phyloP scores from a whole-genome alignment of 2,888 invertebrate species.

The Fabriciana adippe region DNA sequence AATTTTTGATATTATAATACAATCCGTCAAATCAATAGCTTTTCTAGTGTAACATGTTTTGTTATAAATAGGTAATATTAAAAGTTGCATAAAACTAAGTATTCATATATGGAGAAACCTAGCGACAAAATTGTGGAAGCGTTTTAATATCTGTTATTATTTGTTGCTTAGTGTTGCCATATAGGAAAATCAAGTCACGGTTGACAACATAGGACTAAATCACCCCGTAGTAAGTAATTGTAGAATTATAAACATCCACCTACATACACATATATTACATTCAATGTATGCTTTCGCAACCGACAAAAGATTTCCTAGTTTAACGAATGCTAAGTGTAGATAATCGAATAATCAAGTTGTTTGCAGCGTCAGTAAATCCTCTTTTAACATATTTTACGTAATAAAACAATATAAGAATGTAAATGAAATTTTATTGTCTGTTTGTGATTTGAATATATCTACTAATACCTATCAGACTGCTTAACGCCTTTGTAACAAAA shows the following conservation, averaged over 20 bases:
- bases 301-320: conserved; percentile 31
- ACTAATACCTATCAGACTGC: too few relatives aligned
- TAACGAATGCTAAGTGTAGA: conserved; percentile 24
- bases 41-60: too few relatives aligned
- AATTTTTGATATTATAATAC: too few relatives aligned
- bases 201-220: conserved; percentile 28
- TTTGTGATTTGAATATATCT: too few relatives aligned
- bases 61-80: too few relatives aligned
- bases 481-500: too few relatives aligned
- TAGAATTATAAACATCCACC: conserved; percentile 15
- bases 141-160: conserved; percentile 9
- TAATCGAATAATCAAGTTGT: conserved; percentile 9
- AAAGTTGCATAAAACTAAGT: neutral
- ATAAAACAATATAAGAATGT: neutral
- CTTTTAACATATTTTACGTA: too few relatives aligned
- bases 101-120: conserved; percentile 4
- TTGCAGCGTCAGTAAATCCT: too few relatives aligned
- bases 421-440: neutral
- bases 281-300: conserved; percentile 36
- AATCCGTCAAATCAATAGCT: too few relatives aligned
- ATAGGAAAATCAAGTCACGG: conserved; percentile 32
- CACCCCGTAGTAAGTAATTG: conserved; percentile 14
- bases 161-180: conserved; percentile 22
- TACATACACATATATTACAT: conserved; percentile 24
- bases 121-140: neutral